Conservation (phyloP, 2,797 vertebrate genomes). For the Epinephelus malabaricus region DNA sequence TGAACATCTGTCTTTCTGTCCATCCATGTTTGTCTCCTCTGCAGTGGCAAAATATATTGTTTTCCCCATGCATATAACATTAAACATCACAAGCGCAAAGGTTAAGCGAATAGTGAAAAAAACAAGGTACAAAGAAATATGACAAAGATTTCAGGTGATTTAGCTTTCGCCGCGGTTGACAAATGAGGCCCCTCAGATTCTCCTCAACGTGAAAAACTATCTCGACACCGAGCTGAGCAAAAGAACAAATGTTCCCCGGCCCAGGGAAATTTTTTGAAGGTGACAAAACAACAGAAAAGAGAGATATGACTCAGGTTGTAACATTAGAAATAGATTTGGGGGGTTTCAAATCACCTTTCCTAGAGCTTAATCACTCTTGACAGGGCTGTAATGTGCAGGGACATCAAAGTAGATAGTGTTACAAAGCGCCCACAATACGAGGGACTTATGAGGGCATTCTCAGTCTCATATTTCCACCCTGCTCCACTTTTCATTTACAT, state of each 20-base stretch:
- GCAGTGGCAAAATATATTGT: conserved; percentile 29
- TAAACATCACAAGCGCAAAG: conserved; percentile 26
- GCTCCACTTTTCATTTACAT: conserved; percentile 80
- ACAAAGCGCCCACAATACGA: conserved; percentile 75
- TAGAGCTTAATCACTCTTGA: conserved; percentile 80
- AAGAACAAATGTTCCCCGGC: conserved; percentile 64
- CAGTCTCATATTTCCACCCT: conserved; percentile 76
- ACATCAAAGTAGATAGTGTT: conserved; percentile 82
- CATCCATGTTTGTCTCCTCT: conserved; percentile 16
- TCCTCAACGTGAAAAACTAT: conserved; percentile 69
- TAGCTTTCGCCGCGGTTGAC: conserved; percentile 60
- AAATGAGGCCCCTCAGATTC: conserved; percentile 68
- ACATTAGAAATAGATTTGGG: conserved; percentile 74
- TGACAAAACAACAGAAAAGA: conserved; percentile 71
- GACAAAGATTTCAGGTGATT: conserved; percentile 63
- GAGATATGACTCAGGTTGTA: conserved; percentile 71
- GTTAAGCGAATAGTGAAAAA: conserved; percentile 26
- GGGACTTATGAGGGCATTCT: conserved; percentile 76
- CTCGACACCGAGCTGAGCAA: conserved; percentile 62
- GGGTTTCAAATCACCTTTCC: conserved; percentile 76
- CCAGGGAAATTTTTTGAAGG: conserved; percentile 64
- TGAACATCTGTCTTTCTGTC: conserved; percentile 41
- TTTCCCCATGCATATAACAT: conserved; percentile 18
- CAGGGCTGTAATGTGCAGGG: conserved; percentile 73
- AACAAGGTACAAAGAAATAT: conserved; percentile 61